Conservation (phyloP, 2,113 vertebrate species). For the Tapirus terrestris region DNA sequence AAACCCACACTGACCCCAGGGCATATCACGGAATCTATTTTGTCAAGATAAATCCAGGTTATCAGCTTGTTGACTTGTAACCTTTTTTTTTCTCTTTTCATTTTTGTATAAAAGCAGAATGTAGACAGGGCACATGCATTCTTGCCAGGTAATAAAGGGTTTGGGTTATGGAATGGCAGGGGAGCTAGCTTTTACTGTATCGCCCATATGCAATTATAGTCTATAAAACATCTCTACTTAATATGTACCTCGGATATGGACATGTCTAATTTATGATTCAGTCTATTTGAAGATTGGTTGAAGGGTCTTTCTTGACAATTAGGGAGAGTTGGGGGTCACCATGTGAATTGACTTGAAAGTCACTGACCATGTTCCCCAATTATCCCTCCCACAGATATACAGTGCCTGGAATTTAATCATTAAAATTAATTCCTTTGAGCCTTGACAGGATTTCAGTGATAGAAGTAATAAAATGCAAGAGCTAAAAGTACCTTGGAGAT, state of each 20-base stretch:
- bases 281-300: not conserved
- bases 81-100: not conserved
- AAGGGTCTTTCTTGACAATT: constrained; percentile 43
- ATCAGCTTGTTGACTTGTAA: constrained; percentile 53
- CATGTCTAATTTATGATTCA: constrained; percentile 43
- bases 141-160: constrained; percentile 42
- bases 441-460: constrained; percentile 43
- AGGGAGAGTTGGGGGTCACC: constrained; percentile 14
- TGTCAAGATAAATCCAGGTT: constrained; percentile 61
- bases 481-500: not conserved
- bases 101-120: constrained; percentile 24
- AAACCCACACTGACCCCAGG: not conserved
- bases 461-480: constrained; percentile 40
- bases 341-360: constrained; percentile 57
- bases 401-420: constrained; percentile 38
- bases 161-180: constrained; percentile 30
- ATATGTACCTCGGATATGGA: constrained; percentile 31
- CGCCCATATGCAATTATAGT: not conserved
- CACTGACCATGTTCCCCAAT: not conserved
- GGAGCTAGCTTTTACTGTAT: not conserved
- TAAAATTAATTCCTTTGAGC: constrained; percentile 58
- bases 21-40: constrained; percentile 32
- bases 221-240: constrained; percentile 52
- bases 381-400: not conserved
- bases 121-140: not conserved